Evolutionary conservation across 1,140 invertebrate genomes (phyloP).

Genomic region (Atta texana): DNA sequence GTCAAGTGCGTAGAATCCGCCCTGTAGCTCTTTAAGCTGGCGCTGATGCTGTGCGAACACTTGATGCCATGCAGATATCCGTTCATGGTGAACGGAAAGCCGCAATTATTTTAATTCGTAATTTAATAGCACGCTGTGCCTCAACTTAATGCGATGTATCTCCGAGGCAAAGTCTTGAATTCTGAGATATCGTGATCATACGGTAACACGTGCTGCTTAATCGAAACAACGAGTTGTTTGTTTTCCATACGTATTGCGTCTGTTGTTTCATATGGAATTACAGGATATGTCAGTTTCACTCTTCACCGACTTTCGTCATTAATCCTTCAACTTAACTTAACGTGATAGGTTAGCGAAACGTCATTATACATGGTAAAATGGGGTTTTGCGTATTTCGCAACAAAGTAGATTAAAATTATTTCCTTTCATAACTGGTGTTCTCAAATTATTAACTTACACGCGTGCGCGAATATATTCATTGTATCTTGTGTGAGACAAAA

Average conservation of each 20-base stretch:
- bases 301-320: conserved; percentile 54
- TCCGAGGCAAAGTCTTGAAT: conserved; percentile 50
- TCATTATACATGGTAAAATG: conserved; percentile 39
- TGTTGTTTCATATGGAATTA: conserved; percentile 65
- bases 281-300: conserved; percentile 67
- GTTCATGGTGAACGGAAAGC: conserved; percentile 45
- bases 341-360: conserved; percentile 68
- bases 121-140: conserved; percentile 44
- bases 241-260: conserved; percentile 49
- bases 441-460: not conserved
- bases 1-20: conserved; percentile 42
- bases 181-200: conserved; percentile 43
- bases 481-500: not conserved
- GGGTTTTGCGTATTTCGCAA: conserved; percentile 40
- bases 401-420: conserved; percentile 24
- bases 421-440: conserved; percentile 37
- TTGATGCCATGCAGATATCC: conserved; percentile 37
- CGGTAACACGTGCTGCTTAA: conserved; percentile 53
- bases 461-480: not conserved
- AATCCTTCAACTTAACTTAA: conserved; percentile 65
- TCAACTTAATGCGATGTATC: conserved; percentile 47
- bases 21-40: conserved; percentile 30
- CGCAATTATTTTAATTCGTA: conserved; percentile 59
- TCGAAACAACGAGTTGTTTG: conserved; percentile 56
- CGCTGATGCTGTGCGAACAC: not conserved